Conservation (phyloP, 2,113 vertebrate genomes). For the Vimba vimba region DNA sequence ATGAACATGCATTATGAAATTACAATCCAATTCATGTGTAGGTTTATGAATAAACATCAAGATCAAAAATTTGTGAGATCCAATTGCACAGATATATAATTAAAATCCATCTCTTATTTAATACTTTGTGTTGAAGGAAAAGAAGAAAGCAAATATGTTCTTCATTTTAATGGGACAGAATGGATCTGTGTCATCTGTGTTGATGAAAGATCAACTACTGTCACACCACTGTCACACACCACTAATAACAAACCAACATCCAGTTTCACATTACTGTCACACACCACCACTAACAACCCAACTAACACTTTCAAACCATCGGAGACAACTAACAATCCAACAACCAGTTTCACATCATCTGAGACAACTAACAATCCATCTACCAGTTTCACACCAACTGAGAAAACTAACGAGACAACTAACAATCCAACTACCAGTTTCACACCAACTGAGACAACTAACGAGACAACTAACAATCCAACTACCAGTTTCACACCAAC, state of each 20-base stretch:
- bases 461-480: accelerated
- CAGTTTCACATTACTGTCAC: too few relatives aligned
- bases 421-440: too few relatives aligned
- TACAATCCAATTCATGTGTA: too few relatives aligned
- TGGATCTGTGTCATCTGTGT: neutral
- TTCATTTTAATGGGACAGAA: neutral
- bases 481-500: too few relatives aligned
- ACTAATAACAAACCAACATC: too few relatives aligned
- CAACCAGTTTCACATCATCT: neutral
- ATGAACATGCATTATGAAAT: too few relatives aligned
- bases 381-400: neutral
- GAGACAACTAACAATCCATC: accelerated
- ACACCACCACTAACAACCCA: neutral
- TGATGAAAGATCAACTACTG: neutral
- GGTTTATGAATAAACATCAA: too few relatives aligned
- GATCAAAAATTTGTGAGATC: too few relatives aligned
- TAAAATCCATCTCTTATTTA: neutral
- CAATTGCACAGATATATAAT: too few relatives aligned
- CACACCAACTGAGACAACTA: too few relatives aligned
- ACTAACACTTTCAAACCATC: neutral
- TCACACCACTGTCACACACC: neutral
- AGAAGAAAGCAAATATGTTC: neutral
- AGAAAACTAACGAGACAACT: accelerated
- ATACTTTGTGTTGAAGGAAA: neutral
- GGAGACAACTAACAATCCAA: neutral